Percentiles rank a stretch among this genome's conserved stretches.
phyloP scores from a whole-genome alignment of 2,113 vertebrate genomes.

The Tapirus terrestris region DNA sequence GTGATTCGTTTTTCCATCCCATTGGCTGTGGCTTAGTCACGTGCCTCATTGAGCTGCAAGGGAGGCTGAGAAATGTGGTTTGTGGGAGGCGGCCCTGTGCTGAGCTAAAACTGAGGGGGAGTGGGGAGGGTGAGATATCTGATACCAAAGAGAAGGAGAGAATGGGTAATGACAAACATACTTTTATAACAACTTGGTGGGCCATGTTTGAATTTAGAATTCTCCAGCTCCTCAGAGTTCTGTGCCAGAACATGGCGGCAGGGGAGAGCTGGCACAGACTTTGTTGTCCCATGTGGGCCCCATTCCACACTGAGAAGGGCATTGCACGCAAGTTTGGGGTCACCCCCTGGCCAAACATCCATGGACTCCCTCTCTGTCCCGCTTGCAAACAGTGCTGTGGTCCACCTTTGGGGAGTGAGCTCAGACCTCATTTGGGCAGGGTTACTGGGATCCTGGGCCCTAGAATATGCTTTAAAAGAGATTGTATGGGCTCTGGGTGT shows the following conservation, averaged over 20 bases:
- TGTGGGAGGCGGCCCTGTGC: neutral
- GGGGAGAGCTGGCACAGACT: too few species aligned
- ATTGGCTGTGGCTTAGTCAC: neutral
- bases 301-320: neutral
- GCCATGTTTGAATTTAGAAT: neutral
- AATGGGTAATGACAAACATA: neutral
- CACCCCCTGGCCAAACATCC: neutral
- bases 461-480: neutral
- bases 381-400: neutral
- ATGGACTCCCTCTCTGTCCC: accelerated
- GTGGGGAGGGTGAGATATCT: neutral
- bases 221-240: neutral
- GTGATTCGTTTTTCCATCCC: neutral
- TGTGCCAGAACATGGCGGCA: too few species aligned
- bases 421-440: neutral
- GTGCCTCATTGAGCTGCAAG: neutral
- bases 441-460: too few species aligned
- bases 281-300: neutral
- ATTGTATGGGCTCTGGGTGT: neutral
- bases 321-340: neutral
- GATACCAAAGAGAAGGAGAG: neutral
- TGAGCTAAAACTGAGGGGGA: neutral
- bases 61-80: neutral
- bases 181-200: neutral
- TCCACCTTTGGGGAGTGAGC: neutral